Base-by-base conservation (phyloP, 2,888 invertebrate genomes). In the Aricia artaxerxes region DNA sequence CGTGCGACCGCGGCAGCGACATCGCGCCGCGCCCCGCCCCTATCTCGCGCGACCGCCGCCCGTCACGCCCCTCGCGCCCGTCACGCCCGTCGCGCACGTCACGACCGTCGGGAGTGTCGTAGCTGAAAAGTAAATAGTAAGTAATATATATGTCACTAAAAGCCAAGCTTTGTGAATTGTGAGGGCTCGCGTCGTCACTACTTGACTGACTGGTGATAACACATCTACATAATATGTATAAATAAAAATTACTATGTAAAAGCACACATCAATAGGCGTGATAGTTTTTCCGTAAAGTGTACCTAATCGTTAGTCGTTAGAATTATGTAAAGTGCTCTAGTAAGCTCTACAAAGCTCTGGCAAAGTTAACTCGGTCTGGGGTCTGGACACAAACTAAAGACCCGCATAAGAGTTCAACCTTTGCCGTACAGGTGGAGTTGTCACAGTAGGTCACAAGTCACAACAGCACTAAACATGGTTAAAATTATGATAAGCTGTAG, bases 11-110 rank as follows among this genome's bases (percentile, higher is more conserved):
- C 80, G 35, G 82, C 82, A 60, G 91, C 16, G 95, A 93, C 85
- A 80, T 35, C 84, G 84, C 0, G 85, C 83, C 0, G 94, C 80
- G 75, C 0, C 96, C 96, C 24, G 0, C 84, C 83, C 7, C 84
- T 84, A 0, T 86, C 60, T n/a, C 82, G 82, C 0, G 95, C 95
- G 0, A 13, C 96, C 69, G 60, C 77, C 53, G 60, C 40, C 3
- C 49, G 16, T 60, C 64, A 2, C 64, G 4, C 31, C 2, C 72
- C 9, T 97, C 95, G 0, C 98, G 98, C 35, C 35, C 24, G n/a
- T 60, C 38, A 38, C 60, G 40, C 40, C 77, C 96, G 31, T 97
- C 95, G 0, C 98, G 98, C 53, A 16, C 31, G 38, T 60, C 38
- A 38, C 61, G n/a, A 9, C 24, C 24, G 40, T 40, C 78, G 49